Conservation (phyloP, 1,140 invertebrate genomes). For the Araneus ventricosus region DNA sequence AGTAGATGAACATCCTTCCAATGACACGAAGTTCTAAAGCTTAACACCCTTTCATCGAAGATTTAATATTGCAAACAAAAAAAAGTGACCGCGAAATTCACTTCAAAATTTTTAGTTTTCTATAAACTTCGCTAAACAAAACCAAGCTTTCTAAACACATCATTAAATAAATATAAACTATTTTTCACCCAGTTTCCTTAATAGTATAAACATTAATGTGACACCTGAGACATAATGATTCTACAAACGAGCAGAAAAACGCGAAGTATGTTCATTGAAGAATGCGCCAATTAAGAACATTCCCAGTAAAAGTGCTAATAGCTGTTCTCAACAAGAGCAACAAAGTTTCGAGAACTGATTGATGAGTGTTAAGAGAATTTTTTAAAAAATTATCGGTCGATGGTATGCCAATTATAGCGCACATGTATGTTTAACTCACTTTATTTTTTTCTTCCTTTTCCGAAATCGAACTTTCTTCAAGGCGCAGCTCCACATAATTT, state of each 20-base stretch:
- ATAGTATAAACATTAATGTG: not conserved
- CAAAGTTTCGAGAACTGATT: not conserved
- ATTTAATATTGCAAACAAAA: not conserved
- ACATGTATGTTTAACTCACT: not conserved
- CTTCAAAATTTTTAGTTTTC: not conserved
- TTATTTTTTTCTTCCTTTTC: not conserved
- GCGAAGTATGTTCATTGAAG: not conserved
- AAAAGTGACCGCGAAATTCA: not conserved
- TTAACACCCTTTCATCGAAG: not conserved
- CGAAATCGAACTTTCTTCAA: not conserved
- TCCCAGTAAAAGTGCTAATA: not conserved
- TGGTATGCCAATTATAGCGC: not conserved
- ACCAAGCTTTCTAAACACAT: not conserved
- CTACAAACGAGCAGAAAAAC: not conserved
- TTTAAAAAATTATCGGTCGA: not conserved
- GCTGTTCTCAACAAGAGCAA: not conserved
- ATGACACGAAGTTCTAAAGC: too few species aligned
- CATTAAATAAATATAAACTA: not conserved
- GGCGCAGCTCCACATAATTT: not conserved
- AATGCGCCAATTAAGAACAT: not conserved
- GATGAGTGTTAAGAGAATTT: not conserved
- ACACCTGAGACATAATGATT: not conserved
- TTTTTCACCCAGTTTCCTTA: not conserved
- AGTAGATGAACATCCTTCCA: too few species aligned
- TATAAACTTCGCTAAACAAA: not conserved